Base-by-base conservation (phyloP, 2,888 invertebrate species). In the Mesochorus sp. region DNA sequence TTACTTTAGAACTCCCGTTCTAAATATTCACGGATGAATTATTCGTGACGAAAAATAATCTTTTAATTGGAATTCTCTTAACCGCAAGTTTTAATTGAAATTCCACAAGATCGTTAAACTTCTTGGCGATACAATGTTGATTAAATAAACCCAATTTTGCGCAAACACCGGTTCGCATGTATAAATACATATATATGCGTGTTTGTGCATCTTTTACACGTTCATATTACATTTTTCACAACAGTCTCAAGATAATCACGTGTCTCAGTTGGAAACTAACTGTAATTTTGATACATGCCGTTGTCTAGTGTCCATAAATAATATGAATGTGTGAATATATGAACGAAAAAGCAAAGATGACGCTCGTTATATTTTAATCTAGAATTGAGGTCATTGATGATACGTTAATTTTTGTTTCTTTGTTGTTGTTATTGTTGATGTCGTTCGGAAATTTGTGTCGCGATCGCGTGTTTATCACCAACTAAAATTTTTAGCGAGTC, bases 361-460 rank as follows among this genome's bases (percentile, higher is more conserved):
- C 19, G 34, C 28, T 67, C 17, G 8, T 44, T 61, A 49, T 62
- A 14, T 44, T 19, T 31, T 39, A 21, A 14, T 14, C 42, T 49
- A 21, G 24, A 62, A 68, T 44, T 49, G 49, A 37, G 55, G 55
- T 51, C 64, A 53, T 71, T 51, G 76, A 51, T 53, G 64, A 42
- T 71, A n/a, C n/a, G n/a, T 37, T 8, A 2, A 37, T 37, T 37
- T 37, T 12, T 37, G 37, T 37, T 37, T 19, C 2, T 34, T 19
- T 57, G 17, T 37, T 12, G 10, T 57, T 57, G 21, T 28, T 21
- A 12, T 42, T 42, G 12, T 14, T 42, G n/a, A 21, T 3, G 42
- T 39, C 17, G 3, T 47, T 8, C 17, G 26, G 70, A 44, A 51
- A 19, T 8, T n/a, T 47, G 67, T 37, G 14, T 26, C 19, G 42